Conservation (phyloP, 2,888 invertebrate genomes). For the Drosophila macrospina region DNA sequence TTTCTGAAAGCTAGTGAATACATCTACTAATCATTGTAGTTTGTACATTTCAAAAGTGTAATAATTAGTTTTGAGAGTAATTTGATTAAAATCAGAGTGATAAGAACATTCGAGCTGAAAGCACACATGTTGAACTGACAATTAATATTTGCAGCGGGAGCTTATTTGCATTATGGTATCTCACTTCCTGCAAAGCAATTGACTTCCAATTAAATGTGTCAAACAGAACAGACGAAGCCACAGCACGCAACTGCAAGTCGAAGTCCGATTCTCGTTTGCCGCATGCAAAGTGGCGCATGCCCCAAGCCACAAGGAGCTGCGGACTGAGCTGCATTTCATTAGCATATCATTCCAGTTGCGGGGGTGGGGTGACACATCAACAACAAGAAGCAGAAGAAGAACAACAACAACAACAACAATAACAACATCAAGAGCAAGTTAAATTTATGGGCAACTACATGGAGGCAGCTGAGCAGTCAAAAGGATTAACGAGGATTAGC, state of each 20-base stretch:
- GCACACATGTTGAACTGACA: not conserved
- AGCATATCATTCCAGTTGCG: slow-evolving; percentile 61
- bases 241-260: slow-evolving; percentile 37
- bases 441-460: slow-evolving; percentile 63
- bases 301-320: slow-evolving; percentile 26
- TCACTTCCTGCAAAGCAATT: slow-evolving; percentile 59
- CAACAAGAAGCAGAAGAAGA: slow-evolving; percentile 26
- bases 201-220: slow-evolving; percentile 75
- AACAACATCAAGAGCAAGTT: slow-evolving; percentile 25
- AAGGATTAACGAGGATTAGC: slow-evolving; percentile 80
- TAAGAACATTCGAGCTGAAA: not conserved
- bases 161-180: slow-evolving; percentile 18
- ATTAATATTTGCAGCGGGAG: not conserved
- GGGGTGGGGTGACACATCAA: slow-evolving; percentile 40
- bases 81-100: not conserved
- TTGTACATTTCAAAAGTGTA: too few species aligned
- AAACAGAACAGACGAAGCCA: slow-evolving; percentile 33
- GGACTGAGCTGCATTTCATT: slow-evolving; percentile 64
- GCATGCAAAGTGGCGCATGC: slow-evolving; percentile 62
- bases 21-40: too few species aligned
- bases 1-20: too few species aligned
- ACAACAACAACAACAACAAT: slow-evolving; percentile 28
- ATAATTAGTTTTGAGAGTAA: too few species aligned
- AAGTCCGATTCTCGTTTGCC: slow-evolving; percentile 18
- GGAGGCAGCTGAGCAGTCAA: slow-evolving; percentile 29